These are phyloP conservation scores for Atlantisia rogersi DNA, from an alignment of 2,113 vertebrate species.

Conservation along the genomic window DNA sequence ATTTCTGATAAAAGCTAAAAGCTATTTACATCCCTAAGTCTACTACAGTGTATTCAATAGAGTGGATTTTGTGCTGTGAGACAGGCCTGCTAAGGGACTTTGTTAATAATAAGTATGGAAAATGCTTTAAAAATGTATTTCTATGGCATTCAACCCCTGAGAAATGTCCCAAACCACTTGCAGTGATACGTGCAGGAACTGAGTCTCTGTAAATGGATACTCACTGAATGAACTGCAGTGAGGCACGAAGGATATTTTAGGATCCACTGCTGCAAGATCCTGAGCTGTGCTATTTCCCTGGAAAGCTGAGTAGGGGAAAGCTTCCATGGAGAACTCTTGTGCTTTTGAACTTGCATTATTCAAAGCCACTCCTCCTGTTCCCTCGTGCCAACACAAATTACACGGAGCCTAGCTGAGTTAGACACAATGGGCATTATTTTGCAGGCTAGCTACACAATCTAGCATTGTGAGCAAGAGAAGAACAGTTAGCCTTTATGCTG, in stretches of 20 bases:
- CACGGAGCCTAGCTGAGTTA: neutral
- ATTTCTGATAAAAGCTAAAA: constrained; percentile 16
- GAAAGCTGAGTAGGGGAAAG: neutral
- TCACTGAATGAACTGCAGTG: neutral
- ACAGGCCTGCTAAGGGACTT: neutral
- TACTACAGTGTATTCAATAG: neutral
- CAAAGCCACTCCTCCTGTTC: neutral
- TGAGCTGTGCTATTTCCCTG: constrained; percentile 2
- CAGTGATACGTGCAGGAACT: neutral
- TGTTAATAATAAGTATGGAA: neutral
- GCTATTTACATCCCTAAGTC: neutral
- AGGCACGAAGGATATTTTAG: constrained; percentile 25
- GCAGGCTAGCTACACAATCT: constrained; percentile 17
- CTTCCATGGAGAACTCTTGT: neutral
- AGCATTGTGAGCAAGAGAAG: neutral
- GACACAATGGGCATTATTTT: neutral
- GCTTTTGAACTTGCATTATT: constrained; percentile 11
- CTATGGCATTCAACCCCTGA: neutral
- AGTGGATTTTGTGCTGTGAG: neutral
- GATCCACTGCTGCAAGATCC: neutral
- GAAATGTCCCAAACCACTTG: constrained; percentile 20
- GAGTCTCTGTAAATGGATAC: neutral
- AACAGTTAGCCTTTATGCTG: constrained; percentile 8
- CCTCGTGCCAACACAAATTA: neutral
- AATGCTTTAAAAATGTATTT: neutral